phyloP scores from a whole-genome alignment of 2,888 invertebrate genomes.

The Diplolepis rosae region DNA sequence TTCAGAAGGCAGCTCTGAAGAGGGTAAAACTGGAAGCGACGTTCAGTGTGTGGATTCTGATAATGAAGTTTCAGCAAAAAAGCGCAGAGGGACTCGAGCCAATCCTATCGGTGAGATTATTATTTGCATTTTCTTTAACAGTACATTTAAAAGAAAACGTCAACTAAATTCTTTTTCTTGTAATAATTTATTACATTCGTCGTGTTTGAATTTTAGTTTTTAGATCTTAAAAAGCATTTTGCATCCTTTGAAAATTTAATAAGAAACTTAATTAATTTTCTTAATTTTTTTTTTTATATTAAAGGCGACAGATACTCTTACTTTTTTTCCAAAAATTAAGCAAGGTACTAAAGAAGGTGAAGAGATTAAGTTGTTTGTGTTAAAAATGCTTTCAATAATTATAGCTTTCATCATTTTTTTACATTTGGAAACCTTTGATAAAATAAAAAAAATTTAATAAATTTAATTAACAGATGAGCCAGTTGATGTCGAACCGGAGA shows the following conservation, averaged over 20 bases:
- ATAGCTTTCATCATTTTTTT: too few relatives aligned
- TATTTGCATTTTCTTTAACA: background rate
- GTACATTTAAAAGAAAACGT: too few relatives aligned
- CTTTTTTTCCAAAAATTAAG: too few relatives aligned
- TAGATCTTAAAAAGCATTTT: background rate
- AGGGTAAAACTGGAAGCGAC: conserved; percentile 48
- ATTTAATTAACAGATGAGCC: conserved; percentile 11
- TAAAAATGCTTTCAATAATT: too few relatives aligned
- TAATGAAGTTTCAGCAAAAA: conserved; percentile 31
- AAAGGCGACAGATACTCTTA: background rate
- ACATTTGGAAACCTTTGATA: too few relatives aligned
- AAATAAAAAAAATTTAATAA: too few relatives aligned
- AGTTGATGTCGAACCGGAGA: conserved; percentile 51
- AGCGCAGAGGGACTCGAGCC: conserved; percentile 53
- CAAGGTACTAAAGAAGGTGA: too few relatives aligned
- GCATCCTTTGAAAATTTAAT: too few relatives aligned
- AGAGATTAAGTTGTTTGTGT: too few relatives aligned
- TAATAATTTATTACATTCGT: too few relatives aligned
- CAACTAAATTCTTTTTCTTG: too few relatives aligned
- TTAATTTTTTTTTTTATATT: background rate
- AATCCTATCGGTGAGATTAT: conserved; percentile 52
- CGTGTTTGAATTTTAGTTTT: background rate
- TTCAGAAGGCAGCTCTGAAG: conserved; percentile 67
- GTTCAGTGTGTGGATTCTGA: conserved; percentile 48
- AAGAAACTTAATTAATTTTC: too few relatives aligned